These are phyloP conservation scores for Mimachlamys varia DNA, from an alignment of 2,888 invertebrate species.

Conservation along the genomic window DNA sequence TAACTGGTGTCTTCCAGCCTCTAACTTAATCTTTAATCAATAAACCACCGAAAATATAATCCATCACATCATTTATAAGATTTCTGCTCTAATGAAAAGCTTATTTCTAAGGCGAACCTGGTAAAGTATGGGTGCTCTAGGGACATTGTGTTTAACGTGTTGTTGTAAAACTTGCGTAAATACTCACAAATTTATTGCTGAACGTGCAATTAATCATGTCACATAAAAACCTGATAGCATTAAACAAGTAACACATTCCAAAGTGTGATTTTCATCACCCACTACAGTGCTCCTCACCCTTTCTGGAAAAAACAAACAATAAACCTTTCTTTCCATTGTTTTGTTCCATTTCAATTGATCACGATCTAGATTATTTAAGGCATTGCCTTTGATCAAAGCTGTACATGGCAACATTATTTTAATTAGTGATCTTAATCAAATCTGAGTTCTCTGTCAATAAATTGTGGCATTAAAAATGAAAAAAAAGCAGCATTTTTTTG, in stretches of 20 bases:
- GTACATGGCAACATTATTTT: no score
- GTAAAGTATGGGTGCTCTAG: not conserved
- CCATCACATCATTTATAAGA: conserved; percentile 22
- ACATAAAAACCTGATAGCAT: not conserved
- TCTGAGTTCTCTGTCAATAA: no score
- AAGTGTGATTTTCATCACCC: not conserved
- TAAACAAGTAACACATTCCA: not conserved
- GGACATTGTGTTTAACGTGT: not conserved
- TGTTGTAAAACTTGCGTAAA: not conserved
- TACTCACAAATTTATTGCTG: not conserved
- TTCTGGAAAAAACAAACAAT: no score
- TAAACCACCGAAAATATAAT: not conserved
- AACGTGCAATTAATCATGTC: not conserved
- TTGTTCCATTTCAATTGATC: no score
- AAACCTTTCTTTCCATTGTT: no score
- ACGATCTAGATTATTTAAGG: no score
- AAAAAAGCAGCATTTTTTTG: no score
- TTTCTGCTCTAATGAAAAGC: conserved; percentile 7
- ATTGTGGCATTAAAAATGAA: no score
- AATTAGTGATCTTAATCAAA: no score
- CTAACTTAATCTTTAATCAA: conserved; percentile 27
- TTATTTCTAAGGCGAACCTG: conserved; percentile 15
- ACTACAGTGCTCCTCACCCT: no score
- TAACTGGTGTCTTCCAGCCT: not conserved
- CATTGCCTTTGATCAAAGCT: no score